A percentile compares a stretch with the other conserved stretches of the same genome.
phyloP scores from a whole-genome alignment of 1,140 invertebrate species.

The Forficula auricularia region DNA sequence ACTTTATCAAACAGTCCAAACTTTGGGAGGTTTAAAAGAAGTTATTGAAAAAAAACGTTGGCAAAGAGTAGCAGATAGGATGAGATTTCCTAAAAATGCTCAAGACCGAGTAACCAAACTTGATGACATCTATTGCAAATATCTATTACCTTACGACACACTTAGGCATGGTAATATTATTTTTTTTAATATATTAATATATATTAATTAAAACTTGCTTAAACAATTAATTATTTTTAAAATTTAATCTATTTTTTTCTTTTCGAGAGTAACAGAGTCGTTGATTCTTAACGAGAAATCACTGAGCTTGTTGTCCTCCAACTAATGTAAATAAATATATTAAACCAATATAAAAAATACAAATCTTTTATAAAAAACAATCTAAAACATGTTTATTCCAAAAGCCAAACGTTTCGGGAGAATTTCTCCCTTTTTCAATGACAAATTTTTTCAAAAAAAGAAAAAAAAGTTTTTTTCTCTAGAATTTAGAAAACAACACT shows the following conservation, averaged over 20 bases:
- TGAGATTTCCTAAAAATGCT: constrained; percentile 67
- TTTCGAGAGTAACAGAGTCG: constrained; percentile 6
- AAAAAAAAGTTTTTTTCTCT: too few relatives aligned
- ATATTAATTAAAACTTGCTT: background rate
- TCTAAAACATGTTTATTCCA: too few relatives aligned
- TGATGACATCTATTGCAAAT: constrained; percentile 86
- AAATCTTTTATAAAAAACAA: too few relatives aligned
- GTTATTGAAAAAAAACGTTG: constrained; percentile 84
- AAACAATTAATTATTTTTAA: background rate
- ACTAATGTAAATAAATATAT: too few relatives aligned
- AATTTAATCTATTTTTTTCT: constrained; percentile 1
- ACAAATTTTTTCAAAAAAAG: too few relatives aligned
- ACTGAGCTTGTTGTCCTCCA: background rate
- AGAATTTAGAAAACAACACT: too few relatives aligned
- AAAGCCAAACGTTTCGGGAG: too few relatives aligned
- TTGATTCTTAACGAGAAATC: constrained; percentile 4
- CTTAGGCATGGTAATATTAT: constrained; percentile 43
- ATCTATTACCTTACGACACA: constrained; percentile 77
- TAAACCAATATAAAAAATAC: too few relatives aligned
- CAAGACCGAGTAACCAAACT: constrained; percentile 71
- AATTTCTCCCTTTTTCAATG: too few relatives aligned
- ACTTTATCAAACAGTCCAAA: constrained; percentile 69
- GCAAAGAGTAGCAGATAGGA: constrained; percentile 70
- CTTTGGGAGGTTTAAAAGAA: constrained; percentile 68
- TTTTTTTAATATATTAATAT: constrained; percentile 13